phyloP scores from a whole-genome alignment of 2,888 invertebrate genomes.

The Mimachlamys varia region DNA sequence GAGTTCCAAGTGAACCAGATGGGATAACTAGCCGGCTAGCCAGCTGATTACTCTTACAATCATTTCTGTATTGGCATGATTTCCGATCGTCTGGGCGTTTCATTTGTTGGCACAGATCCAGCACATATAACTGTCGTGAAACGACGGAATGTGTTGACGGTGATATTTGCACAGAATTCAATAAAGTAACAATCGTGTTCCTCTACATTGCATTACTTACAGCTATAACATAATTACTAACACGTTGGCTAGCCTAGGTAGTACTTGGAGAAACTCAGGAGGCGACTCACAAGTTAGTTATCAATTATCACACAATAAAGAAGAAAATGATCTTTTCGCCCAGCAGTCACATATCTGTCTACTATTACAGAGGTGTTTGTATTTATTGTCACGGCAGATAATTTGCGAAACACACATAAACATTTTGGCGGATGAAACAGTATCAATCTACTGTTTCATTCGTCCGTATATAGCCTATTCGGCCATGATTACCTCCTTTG shows the following conservation, averaged over 20 bases:
- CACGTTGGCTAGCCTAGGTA: background rate
- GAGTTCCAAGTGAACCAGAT: background rate
- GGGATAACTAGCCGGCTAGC: background rate
- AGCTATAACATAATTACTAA: background rate
- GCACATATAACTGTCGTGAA: background rate
- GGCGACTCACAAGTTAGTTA: background rate
- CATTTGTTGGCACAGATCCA: background rate
- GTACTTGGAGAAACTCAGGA: background rate
- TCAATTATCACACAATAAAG: background rate
- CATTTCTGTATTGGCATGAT: background rate
- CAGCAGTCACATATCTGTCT: too few species aligned
- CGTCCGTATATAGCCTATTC: too few species aligned
- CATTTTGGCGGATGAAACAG: too few species aligned
- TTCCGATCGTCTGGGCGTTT: constrained; percentile 6
- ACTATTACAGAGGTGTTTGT: too few species aligned
- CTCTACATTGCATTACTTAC: background rate
- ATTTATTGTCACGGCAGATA: too few species aligned
- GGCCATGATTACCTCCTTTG: too few species aligned
- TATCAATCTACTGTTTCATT: too few species aligned
- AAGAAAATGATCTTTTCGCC: background rate
- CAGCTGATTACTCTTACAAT: constrained; percentile 2
- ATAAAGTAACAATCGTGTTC: constrained; percentile 11
- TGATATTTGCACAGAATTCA: constrained; percentile 15
- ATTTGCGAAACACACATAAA: too few species aligned
- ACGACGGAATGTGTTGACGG: background rate